These are phyloP conservation scores for Molossus alvarezi DNA, from an alignment of 2,797 vertebrate genomes.

Conservation along the genomic window DNA sequence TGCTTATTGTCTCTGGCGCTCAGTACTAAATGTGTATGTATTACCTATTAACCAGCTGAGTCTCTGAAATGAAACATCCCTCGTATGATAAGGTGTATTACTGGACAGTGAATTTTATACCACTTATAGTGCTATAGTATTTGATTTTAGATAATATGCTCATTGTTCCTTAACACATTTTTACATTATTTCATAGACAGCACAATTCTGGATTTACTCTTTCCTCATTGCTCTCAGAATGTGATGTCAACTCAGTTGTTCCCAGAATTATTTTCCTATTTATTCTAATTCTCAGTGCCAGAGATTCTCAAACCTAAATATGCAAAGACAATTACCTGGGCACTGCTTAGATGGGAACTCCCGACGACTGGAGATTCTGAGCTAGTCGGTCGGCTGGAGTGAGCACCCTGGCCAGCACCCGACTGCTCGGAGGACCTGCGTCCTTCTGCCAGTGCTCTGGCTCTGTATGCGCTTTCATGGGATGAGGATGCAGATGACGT, in stretches of 20 bases:
- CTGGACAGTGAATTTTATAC: neutral
- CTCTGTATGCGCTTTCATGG: neutral
- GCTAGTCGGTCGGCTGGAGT: neutral
- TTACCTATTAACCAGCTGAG: neutral
- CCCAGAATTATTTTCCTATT: neutral
- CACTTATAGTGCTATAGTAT: neutral
- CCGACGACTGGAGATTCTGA: neutral
- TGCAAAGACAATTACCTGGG: neutral
- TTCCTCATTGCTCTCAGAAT: neutral
- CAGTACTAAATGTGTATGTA: neutral
- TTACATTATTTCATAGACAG: neutral
- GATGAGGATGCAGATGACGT: neutral
- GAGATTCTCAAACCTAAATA: neutral
- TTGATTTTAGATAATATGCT: conserved; percentile 15
- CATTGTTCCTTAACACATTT: neutral
- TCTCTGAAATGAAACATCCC: conserved; percentile 15
- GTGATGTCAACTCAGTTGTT: neutral
- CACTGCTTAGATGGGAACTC: neutral
- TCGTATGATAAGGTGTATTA: neutral
- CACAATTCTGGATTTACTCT: neutral
- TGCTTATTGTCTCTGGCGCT: neutral
- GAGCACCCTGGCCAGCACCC: neutral
- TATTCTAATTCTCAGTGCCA: neutral
- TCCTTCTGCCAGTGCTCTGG: neutral
- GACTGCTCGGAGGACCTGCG: neutral